Evolutionary conservation across 2,113 vertebrate species (phyloP).

Genomic region (Brachirus orientalis): DNA sequence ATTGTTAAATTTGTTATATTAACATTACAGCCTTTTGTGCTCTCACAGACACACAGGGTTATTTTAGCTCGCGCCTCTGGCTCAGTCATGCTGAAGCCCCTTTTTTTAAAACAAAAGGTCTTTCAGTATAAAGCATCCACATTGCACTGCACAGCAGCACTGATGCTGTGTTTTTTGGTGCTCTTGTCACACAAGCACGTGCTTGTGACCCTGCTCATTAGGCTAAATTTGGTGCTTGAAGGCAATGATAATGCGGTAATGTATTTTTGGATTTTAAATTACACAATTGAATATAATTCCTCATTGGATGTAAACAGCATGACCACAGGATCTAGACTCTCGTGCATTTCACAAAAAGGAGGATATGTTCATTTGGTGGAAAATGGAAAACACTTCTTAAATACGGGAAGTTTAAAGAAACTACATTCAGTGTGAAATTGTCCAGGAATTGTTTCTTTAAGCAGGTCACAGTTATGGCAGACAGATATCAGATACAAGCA

Average conservation of each 20-base stretch:
- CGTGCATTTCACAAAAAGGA: too few relatives aligned
- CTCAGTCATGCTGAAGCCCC: slow-evolving; percentile 66
- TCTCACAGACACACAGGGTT: slow-evolving; percentile 28
- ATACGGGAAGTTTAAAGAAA: background rate
- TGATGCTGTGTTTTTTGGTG: slow-evolving; percentile 45
- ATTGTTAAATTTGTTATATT: slow-evolving; percentile 28
- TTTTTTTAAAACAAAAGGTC: slow-evolving; percentile 68
- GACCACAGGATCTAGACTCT: background rate
- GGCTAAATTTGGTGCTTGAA: slow-evolving; percentile 16
- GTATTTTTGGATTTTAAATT: background rate
- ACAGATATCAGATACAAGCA: background rate
- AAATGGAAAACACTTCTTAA: background rate
- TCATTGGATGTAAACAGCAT: background rate
- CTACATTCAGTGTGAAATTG: slow-evolving; percentile 10
- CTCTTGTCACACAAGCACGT: slow-evolving; percentile 58
- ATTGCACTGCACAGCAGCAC: slow-evolving; percentile 53
- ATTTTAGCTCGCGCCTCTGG: slow-evolving; percentile 62
- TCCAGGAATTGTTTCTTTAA: background rate
- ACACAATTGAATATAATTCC: background rate
- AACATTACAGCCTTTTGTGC: slow-evolving; percentile 47
- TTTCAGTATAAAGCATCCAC: slow-evolving; percentile 66
- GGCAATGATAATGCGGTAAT: background rate
- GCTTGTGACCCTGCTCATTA: slow-evolving; percentile 61
- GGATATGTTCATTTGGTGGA: too few relatives aligned
- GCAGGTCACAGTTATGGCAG: background rate